Evolutionary conservation across 1,140 invertebrate species (phyloP), one percentile per base, ranked within the genome.

Genomic region (Musca vetustissima): DNA sequence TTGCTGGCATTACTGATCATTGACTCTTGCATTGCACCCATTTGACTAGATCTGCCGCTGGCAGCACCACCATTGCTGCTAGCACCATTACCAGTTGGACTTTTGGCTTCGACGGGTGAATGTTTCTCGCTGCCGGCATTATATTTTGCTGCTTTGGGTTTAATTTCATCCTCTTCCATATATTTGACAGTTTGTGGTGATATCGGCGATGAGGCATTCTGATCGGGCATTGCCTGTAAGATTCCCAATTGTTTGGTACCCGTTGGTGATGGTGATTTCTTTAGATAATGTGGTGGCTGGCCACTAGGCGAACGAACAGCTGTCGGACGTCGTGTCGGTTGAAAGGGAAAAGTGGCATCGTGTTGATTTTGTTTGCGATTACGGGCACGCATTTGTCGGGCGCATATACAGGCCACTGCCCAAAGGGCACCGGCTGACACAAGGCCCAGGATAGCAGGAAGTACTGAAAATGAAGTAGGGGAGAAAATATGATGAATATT

Each of bases 181-280:
- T 78, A 83, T 65, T 81, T 80, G 52, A 74, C 69, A 21, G 73
- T 79, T 57, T 73, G 80, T 15, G 75, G 72, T 66, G 73, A 76
- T 64, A 75, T 76, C n/a, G 77, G 79, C 28, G 74, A 80, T 43
- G 75, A 76, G 49, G 73, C 75, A 49, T 22, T 69, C 64, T 81
- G 77, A 65, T 82, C 81, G 43, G 83, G 76, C 43, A 80, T 79
- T 9, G 81, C 82, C 28, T 84, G 84, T 0, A 85, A 82, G 24
- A 84, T 72, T 19, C 80, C 73, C 69, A 80, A 73, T 57, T 83
- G 83, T 52, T 86, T 21, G 85, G 85, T 50, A 87, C 91, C 91
- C 0, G 92, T 94, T 0, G 93, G 93, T 72, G 92, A 94, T 0
- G 93, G 93, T 50, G 90, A 93, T 83, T 95, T 96, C 83, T 94